Evolutionary conservation across 2,888 invertebrate genomes (phyloP).

Genomic region (Sinodicranocentrus sp.): DNA sequence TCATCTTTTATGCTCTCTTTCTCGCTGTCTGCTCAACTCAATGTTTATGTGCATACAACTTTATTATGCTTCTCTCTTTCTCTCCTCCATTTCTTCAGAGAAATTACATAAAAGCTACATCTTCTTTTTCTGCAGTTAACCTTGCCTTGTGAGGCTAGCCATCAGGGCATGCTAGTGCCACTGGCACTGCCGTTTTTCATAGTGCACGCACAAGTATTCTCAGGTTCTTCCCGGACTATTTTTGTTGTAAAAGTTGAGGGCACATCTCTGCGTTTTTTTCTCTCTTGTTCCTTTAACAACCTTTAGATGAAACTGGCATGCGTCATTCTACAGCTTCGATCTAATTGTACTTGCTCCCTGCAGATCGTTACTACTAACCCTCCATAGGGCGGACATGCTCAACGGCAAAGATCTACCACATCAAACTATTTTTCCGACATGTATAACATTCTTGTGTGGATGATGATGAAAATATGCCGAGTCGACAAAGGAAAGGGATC

Average conservation of each 20-base stretch:
- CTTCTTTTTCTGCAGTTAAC: no score
- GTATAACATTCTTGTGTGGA: neutral
- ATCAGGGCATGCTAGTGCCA: neutral
- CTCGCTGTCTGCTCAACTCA: no score
- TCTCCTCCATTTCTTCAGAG: no score
- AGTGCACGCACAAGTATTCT: constrained; percentile 8
- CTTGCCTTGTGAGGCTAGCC: no score
- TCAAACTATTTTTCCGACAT: neutral
- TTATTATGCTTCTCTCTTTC: no score
- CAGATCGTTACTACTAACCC: neutral
- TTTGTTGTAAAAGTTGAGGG: neutral
- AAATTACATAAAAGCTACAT: no score
- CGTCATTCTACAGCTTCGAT: constrained; percentile 59
- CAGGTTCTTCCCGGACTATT: neutral
- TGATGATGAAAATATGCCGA: neutral
- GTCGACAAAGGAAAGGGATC: neutral
- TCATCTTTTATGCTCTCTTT: no score
- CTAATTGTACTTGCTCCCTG: neutral
- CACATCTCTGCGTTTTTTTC: neutral
- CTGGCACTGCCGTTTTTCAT: neutral
- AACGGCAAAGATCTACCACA: neutral
- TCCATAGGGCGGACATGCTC: neutral
- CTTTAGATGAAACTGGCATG: constrained; percentile 48
- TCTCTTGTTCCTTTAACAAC: neutral
- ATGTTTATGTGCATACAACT: no score